Evolutionary conservation across 2,888 invertebrate species (phyloP), one percentile per base, ranked within the genome.

Genomic region (Troides oblongomaculatus): DNA sequence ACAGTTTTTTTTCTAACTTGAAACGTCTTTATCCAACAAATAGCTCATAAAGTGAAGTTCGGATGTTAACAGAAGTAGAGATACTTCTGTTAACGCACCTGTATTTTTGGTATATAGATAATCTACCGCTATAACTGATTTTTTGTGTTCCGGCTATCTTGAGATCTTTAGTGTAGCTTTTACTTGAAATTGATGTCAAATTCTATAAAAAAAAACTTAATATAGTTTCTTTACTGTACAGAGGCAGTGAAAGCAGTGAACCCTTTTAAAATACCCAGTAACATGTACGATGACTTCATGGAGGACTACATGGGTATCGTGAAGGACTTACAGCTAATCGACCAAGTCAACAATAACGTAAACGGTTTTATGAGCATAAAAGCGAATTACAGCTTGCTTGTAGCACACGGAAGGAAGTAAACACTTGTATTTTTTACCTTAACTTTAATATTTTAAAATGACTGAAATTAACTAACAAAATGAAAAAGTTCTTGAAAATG

Each of bases 161-260:
- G 53, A 53, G 18, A 53, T 46, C 46, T 46, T n/a, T 8, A 53
- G 8, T n/a, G 18, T 53, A 6, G 18, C 18, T 7, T 6, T 53
- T 18, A 18, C 18, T 53, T 53, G n/a, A 53, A 53, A 53, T n/a
- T n/a, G 8, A n/a, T 5, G n/a, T 18, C n/a, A 36, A 39, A 8
- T 60, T 46, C 4, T 14, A 10, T 30, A 30, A 14, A 46, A 46
- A 12, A 14, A 12, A 46, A 46, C 46, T 46, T 14, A 46, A 3
- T 2, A 46, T 46, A 46, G n/a, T 61, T 43, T 14, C 43, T 12
- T 62, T 62, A 21, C 18, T 14, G 90, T 91, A 60, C 84, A 95
- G 95, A 94, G 77, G 94, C 95, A 58, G 88, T 95, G 0, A 89
- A 90, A 70, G 96, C 96, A 0, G 76, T 84, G 8, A 83, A 80